A percentile compares a stretch with the other conserved stretches of the same genome.
Evolutionary conservation across 2,888 invertebrate species (phyloP).

Genomic region (Drosophila borborema): DNA sequence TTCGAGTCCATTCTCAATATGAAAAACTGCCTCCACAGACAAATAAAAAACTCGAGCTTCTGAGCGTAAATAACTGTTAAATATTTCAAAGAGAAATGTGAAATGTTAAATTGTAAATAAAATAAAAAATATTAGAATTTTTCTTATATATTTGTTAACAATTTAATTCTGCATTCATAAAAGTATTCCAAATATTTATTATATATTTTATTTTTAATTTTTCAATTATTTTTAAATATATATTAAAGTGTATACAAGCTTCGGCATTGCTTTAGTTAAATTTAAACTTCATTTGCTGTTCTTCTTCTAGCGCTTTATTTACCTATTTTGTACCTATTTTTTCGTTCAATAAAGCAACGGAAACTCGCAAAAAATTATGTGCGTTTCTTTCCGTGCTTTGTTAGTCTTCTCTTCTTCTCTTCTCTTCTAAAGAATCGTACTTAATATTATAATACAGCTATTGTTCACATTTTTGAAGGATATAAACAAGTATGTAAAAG

Average conservation of each 20-base stretch:
- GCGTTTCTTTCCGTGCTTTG: slow-evolving; percentile 47
- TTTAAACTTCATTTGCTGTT: slow-evolving; percentile 25
- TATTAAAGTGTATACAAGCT: slow-evolving; percentile 22
- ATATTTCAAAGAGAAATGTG: not conserved
- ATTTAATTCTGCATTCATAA: too few relatives aligned
- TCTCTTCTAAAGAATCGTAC: slow-evolving; percentile 9
- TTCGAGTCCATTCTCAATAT: slow-evolving; percentile 33
- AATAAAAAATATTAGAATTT: too few relatives aligned
- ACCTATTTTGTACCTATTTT: slow-evolving; percentile 20
- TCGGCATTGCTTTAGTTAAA: slow-evolving; percentile 3
- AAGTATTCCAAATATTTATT: too few relatives aligned
- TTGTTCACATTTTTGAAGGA: slow-evolving; percentile 26
- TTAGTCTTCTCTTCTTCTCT: slow-evolving; percentile 1
- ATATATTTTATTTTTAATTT: not conserved
- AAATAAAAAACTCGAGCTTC: not conserved
- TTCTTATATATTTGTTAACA: too few relatives aligned
- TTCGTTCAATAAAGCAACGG: slow-evolving; percentile 47
- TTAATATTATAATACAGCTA: slow-evolving; percentile 21
- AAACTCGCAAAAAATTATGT: slow-evolving; percentile 50
- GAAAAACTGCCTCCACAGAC: not conserved
- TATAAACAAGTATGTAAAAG: slow-evolving; percentile 4
- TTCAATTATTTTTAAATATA: too few relatives aligned
- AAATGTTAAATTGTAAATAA: not conserved
- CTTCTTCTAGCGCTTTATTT: slow-evolving; percentile 14
- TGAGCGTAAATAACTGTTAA: not conserved